These are phyloP conservation scores for Ranitomeya variabilis DNA, from an alignment of 2,113 vertebrate genomes.

Conservation along the genomic window DNA sequence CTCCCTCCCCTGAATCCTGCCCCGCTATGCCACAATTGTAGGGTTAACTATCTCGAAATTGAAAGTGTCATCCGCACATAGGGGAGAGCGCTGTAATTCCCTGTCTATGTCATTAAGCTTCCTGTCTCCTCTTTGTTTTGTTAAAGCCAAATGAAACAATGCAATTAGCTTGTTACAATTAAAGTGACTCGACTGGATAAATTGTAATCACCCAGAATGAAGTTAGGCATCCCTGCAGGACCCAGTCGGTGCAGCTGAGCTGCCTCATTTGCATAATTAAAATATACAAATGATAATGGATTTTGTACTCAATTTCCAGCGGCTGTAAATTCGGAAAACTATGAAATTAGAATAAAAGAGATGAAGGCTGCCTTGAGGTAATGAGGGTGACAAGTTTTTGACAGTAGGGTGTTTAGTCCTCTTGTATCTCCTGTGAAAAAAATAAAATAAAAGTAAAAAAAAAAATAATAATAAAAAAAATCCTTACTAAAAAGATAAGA, in stretches of 20 bases:
- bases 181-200: slow-evolving; percentile 99
- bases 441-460: slow-evolving; percentile 56
- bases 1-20: slow-evolving; percentile 8
- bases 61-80: background rate
- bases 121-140: slow-evolving; percentile 92
- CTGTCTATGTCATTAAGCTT: slow-evolving; percentile 76
- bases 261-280: slow-evolving; percentile 99
- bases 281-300: slow-evolving; percentile 99
- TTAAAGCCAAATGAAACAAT: slow-evolving; percentile 99
- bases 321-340: slow-evolving; percentile 98
- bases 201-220: slow-evolving; percentile 99
- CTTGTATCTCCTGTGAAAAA: slow-evolving; percentile 78
- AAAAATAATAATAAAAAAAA: slow-evolving; percentile 66
- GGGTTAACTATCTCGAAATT: background rate
- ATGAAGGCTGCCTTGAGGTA: slow-evolving; percentile 88
- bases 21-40: slow-evolving; percentile 18
- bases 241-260: slow-evolving; percentile 94
- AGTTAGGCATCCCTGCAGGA: slow-evolving; percentile 99
- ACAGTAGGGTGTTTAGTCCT: slow-evolving; percentile 81
- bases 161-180: slow-evolving; percentile 99
- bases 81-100: slow-evolving; percentile 7
- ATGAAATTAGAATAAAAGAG: slow-evolving; percentile 99
- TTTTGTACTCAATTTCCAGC: slow-evolving; percentile 99
- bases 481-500: slow-evolving; percentile 75
- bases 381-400: slow-evolving; percentile 82